Percentiles rank a stretch among this genome's conserved stretches.
Evolutionary conservation across 2,113 vertebrate species (phyloP).

Genomic region (Phalacrocorax aristotelis): DNA sequence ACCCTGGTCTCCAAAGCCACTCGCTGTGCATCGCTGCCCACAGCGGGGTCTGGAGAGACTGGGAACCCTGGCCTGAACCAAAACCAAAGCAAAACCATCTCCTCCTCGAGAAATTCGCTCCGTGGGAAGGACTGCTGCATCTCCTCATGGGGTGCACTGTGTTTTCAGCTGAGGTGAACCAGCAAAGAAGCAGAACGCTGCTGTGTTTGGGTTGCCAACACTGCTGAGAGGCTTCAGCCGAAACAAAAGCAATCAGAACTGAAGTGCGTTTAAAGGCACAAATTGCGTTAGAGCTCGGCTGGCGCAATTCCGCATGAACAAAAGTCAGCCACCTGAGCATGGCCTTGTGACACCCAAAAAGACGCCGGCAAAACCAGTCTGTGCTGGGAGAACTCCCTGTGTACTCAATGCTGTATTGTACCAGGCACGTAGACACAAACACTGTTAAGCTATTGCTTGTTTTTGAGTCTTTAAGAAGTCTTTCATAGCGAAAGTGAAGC

Average conservation of each 20-base stretch:
- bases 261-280: neutral
- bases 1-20: neutral
- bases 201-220: slow-evolving; percentile 10
- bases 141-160: rapidly evolving
- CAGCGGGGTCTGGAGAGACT: neutral
- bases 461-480: neutral
- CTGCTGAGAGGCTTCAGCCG: neutral
- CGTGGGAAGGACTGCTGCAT: neutral
- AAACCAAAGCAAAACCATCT: neutral
- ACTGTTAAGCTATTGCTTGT: neutral
- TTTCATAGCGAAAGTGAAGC: neutral
- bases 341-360: slow-evolving; percentile 1
- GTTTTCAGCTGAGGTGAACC: neutral
- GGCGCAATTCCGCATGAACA: neutral
- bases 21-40: neutral
- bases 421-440: neutral
- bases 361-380: slow-evolving; percentile 42
- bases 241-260: neutral
- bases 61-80: neutral
- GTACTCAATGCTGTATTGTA: neutral
- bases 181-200: neutral
- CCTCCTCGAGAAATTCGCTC: neutral
- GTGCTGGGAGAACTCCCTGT: neutral
- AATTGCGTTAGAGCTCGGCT: neutral
- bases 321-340: slow-evolving; percentile 1